Evolutionary conservation across 37 sponge, comb jelly and placozoan genomes (phyloP).

Genomic region (Spongilla lacustris): DNA sequence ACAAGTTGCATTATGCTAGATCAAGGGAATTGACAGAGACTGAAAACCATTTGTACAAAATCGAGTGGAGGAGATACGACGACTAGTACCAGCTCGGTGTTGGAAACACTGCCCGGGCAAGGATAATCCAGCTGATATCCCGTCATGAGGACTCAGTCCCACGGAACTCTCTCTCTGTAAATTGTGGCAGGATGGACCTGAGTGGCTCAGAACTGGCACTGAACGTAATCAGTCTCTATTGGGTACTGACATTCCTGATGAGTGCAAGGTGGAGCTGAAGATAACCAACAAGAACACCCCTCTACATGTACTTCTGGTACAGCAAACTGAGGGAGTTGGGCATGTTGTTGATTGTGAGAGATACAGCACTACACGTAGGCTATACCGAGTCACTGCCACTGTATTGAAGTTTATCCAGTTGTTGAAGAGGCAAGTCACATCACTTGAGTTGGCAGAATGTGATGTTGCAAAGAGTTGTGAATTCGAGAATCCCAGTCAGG

Average conservation of each 20-base stretch:
- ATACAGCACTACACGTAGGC: conserved; percentile 29
- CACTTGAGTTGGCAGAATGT: conserved; percentile 12
- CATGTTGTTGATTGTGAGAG: conserved; percentile 15
- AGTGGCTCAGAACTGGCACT: conserved; percentile 7
- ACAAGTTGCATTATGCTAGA: conserved; percentile 41
- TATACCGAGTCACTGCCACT: conserved; percentile 29
- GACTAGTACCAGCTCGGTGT: not conserved
- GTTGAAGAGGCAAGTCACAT: conserved; percentile 22
- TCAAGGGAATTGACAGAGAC: conserved; percentile 15
- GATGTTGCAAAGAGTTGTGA: conserved; percentile 30
- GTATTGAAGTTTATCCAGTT: conserved; percentile 23
- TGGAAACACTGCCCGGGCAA: conserved; percentile 20
- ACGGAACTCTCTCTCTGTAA: not conserved
- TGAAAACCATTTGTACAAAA: conserved; percentile 38
- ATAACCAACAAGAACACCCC: not conserved
- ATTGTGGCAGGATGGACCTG: conserved; percentile 24
- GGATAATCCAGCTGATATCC: conserved; percentile 41
- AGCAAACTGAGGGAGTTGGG: not conserved
- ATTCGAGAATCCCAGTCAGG: conserved; percentile 22
- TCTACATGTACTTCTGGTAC: conserved; percentile 1
- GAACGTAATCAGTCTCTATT: not conserved
- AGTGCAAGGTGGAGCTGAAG: conserved; percentile 28
- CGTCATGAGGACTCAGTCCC: conserved; percentile 16
- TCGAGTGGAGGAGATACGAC: conserved; percentile 23
- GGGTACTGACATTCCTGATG: conserved; percentile 9